These are phyloP conservation scores for Atopsyche davidsoni DNA, from an alignment of 1,140 invertebrate species.

Conservation along the genomic window DNA sequence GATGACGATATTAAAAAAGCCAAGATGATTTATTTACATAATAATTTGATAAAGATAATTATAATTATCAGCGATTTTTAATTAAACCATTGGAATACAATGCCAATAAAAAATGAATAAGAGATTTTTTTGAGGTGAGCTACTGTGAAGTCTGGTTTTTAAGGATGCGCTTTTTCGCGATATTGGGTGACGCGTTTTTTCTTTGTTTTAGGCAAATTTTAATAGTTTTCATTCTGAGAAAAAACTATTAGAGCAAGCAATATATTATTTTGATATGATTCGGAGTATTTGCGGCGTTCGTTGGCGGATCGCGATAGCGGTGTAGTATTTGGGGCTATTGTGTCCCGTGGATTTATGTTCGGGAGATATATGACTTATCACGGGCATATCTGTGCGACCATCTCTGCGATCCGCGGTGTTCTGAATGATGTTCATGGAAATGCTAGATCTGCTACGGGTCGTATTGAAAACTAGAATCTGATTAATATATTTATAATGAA, in stretches of 20 bases:
- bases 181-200: no score
- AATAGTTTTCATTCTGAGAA: not conserved
- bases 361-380: constrained; percentile 21
- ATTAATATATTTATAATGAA: no score
- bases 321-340: constrained; percentile 20
- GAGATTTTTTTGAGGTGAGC: no score
- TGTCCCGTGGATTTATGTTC: constrained; percentile 16
- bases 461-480: not conserved
- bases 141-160: no score
- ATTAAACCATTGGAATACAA: no score
- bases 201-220: not conserved
- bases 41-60: no score
- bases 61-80: no score
- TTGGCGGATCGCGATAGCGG: constrained; percentile 12
- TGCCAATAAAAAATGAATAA: no score
- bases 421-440: constrained; percentile 22
- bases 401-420: constrained; percentile 20
- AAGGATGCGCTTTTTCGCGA: no score
- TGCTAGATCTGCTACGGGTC: constrained; percentile 2
- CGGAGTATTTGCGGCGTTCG: constrained; percentile 10
- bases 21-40: no score
- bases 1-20: no score
- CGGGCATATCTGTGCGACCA: constrained; percentile 19
- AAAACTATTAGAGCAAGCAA: constrained; percentile 3
- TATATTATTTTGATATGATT: constrained; percentile 12